A percentile compares a stretch with the other conserved stretches of the same genome.
Evolutionary conservation across 2,797 vertebrate species (phyloP).

Genomic region (Taenioides sp.): DNA sequence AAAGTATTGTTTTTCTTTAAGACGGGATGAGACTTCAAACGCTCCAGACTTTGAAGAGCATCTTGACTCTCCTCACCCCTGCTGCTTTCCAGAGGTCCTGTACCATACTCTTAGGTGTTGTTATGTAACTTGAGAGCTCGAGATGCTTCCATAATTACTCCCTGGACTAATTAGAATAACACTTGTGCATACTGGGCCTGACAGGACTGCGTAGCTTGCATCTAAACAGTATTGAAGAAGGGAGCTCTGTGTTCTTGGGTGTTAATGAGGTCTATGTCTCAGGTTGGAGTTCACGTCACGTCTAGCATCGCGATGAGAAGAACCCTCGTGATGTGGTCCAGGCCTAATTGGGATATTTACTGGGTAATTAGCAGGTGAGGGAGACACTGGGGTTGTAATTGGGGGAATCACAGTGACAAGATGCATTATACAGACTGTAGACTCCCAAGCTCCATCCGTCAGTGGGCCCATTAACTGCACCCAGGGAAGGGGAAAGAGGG

Average conservation of each 20-base stretch:
- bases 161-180: constrained; percentile 85
- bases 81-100: constrained; percentile 47
- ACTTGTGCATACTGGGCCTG: constrained; percentile 79
- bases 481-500: constrained; percentile 46
- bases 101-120: constrained; percentile 40
- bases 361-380: constrained; percentile 88
- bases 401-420: constrained; percentile 79
- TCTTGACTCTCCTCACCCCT: background rate
- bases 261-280: constrained; percentile 64
- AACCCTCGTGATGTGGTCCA: constrained; percentile 77
- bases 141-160: constrained; percentile 78
- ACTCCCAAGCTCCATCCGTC: constrained; percentile 74
- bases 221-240: constrained; percentile 69
- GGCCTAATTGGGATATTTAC: constrained; percentile 92
- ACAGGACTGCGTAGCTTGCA: constrained; percentile 77
- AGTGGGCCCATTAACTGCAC: constrained; percentile 76
- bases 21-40: background rate
- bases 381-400: constrained; percentile 80
- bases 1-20: background rate
- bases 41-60: constrained; percentile 5
- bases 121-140: constrained; percentile 55
- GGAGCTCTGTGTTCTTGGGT: constrained; percentile 33
- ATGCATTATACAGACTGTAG: constrained; percentile 71
- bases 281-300: constrained; percentile 66
- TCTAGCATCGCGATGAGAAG: constrained; percentile 63